Evolutionary conservation across 2,113 vertebrate genomes (phyloP), one percentile per base, ranked within the genome.

Genomic region (Gallinago paraguaiae): DNA sequence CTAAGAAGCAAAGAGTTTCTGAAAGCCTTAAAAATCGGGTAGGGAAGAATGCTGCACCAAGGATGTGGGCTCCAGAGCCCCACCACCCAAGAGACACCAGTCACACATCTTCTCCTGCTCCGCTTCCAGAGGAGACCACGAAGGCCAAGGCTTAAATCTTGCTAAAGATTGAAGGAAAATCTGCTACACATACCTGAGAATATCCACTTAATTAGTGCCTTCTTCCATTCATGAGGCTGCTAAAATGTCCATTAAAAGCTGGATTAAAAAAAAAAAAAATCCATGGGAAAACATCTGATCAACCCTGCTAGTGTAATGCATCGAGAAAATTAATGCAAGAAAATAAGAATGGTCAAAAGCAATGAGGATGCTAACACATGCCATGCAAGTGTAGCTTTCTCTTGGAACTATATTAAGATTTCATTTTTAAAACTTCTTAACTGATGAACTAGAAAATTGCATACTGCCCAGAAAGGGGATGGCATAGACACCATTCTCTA

Each of bases 41-140:
- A 61, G 11, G 15, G 74, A 48, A 92, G 33, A 13, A 41, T 12
- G n/a, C 43, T 30, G 54, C 18, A 22, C 0, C 56, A 45, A 54
- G 57, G 70, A 68, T 1, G 0, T 13, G 0, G 0, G 16, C 63
- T 68, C 50, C 86, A 80, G 57, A 63, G 56, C 85, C 41, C 41
- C 60, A 24, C 9, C 10, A 82, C 56, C 20, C n/a, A 37, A 25
- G 35, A n/a, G 17, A n/a, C 0, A 4, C 33, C 80, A 48, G 50
- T 7, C 41, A 4, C 0, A n/a, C 33, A 41, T 17, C 33, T 41
- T 6, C 59, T 43, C 68, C 18, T 18, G 30, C 9, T 50, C 82
- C 72, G 53, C 75, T 61, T 18, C 0, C 0, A 46, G 11, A 43
- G n/a, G 11, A 77, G 25, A 75, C 15, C 39, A 9, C 13, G 48